Evolutionary conservation across 2,113 vertebrate species (phyloP), one percentile per base, ranked within the genome.

Genomic region (Corvus hawaiiensis): DNA sequence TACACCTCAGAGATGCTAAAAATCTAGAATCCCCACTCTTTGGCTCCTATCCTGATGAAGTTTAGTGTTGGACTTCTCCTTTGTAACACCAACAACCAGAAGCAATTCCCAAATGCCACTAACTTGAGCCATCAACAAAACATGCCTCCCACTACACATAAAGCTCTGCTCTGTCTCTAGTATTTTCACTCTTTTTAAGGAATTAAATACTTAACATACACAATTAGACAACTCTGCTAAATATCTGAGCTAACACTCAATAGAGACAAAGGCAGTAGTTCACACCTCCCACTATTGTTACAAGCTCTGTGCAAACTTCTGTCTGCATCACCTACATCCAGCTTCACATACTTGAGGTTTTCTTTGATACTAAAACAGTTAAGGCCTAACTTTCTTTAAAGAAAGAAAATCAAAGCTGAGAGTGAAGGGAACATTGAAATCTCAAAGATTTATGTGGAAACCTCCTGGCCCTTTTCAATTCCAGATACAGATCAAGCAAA

Each of bases 331-430:
- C 27, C 56, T 72, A 68, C 33, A 44, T 75, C 61, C 72, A 95
- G 16, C 51, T 88, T 74, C 39, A 80, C 75, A 90, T 91, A 84
- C 71, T 77, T 91, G 90, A 93, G 79, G 68, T 88, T 92, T 96
- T 74, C 72, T 88, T 85, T 83, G 71, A 84, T 72, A 79, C 49
- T 35, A 41, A 72, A 96, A 19, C 49, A 87, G 67, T 74, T 46
- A 73, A 26, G 15, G 51, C 43, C 35, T 63, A 49, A 68, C 24
- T 75, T 75, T 68, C 46, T 83, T 83, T 83, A 92, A 84, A 94
- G 56, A 79, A 86, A 86, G 28, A 83, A 46, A 51, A 87, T 89
- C 37, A 91, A 91, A 87, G 37, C 58, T 84, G 58, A 85, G 46
- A 66, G 67, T n/a, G 58, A 89, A 24, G 5, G 7, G 7, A 83